Evolutionary conservation across 2,888 invertebrate species (phyloP), one percentile per base, ranked within the genome.

Genomic region (Caenorhabditis imperialis): DNA sequence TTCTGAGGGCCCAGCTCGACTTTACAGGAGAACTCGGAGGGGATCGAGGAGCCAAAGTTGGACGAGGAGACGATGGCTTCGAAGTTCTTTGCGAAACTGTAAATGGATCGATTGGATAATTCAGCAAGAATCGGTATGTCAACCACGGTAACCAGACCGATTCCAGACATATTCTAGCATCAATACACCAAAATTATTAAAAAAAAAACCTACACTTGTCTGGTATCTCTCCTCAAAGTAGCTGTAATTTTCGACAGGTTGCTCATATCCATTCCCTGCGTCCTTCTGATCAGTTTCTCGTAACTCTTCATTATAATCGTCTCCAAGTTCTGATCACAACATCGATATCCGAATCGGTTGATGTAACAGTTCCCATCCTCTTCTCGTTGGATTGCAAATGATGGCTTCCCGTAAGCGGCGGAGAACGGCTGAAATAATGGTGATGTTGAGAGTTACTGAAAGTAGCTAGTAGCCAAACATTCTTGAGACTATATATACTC

Each of bases 11-110:
- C 79, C 5, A 75, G 33, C 45, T 79, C 73, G 3, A 81, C 72
- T 70, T 83, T 83, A 42, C 82, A 83, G 22, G 78, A 77, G 35
- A 81, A 70, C 37, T 80, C 78, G 0, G 75, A 74, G 0, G 70
- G 58, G 42, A 80, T 75, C 14, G 79, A 75, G 7, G 79, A 63
- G 10, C 75, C 78, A 25, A 81, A 83, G 51, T 83, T 78, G 3
- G 69, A 65, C 1, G 67, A 20, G 1, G 75, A 67, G 14, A 81
- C 79, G 30, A 83, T 70, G 0, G 76, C 57, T 48, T 83, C 83
- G 55, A 83, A 81, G 45, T 73, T 60, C n/a, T 77, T 71, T 18
- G 51, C 63, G 69, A 83, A 83, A 35, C 82, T 79, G 63, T 25
- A 58, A 45, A n/a, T n/a, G n/a, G n/a, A n/a, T n/a, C n/a, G n/a